Evolutionary conservation across 1,140 invertebrate genomes (phyloP).

Genomic region (Papilio xuthus): DNA sequence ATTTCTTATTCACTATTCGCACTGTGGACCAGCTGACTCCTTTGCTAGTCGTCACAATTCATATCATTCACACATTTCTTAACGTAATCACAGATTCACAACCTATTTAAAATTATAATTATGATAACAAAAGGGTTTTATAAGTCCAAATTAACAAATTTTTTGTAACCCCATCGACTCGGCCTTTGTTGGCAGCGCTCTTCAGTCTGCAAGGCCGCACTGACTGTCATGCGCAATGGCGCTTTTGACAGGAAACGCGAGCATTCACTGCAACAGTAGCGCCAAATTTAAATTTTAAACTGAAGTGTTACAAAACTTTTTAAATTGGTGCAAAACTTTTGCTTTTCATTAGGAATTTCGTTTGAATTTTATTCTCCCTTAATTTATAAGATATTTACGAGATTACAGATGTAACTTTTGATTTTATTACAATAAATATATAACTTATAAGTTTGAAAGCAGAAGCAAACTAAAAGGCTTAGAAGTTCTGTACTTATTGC

Average conservation of each 20-base stretch:
- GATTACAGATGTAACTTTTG: neutral
- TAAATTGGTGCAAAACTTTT: neutral
- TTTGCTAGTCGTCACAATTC: constrained; percentile 81
- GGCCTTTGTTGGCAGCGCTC: constrained; percentile 81
- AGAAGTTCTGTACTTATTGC: neutral
- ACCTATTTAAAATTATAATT: constrained; percentile 82
- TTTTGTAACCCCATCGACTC: constrained; percentile 82
- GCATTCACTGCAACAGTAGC: constrained; percentile 78
- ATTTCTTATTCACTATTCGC: constrained; percentile 87
- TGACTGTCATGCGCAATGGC: constrained; percentile 81
- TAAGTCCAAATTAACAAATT: constrained; percentile 79
- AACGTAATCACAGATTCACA: constrained; percentile 82
- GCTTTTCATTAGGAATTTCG: neutral
- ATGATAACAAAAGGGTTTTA: constrained; percentile 80
- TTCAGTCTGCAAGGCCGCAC: constrained; percentile 82
- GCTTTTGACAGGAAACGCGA: constrained; percentile 79
- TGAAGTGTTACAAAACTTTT: constrained; percentile 45
- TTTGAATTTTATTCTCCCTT: neutral
- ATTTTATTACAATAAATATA: neutral
- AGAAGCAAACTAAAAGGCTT: neutral
- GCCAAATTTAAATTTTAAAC: constrained; percentile 68
- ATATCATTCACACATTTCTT: constrained; percentile 81
- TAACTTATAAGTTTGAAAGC: too few relatives aligned
- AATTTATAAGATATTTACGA: neutral
- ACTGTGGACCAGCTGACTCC: constrained; percentile 82